Conservation (phyloP, 2,113 vertebrate genomes). For the Artemisiospiza belli region DNA sequence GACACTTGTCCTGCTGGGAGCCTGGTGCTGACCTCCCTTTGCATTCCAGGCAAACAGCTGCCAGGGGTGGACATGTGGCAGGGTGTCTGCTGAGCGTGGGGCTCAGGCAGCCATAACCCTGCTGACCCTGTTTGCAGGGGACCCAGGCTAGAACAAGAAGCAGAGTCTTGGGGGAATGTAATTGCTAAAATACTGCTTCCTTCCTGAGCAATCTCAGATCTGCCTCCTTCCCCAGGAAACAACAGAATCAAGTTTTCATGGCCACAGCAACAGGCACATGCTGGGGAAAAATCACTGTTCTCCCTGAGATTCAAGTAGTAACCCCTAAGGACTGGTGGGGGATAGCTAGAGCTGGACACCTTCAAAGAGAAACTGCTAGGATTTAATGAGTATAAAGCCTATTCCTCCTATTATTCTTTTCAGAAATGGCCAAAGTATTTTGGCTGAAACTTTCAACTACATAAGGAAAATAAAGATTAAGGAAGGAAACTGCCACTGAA, state of each 20-base stretch:
- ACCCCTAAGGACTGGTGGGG: background rate
- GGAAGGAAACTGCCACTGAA: background rate
- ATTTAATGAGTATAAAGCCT: background rate
- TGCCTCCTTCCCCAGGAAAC: background rate
- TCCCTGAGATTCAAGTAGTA: background rate
- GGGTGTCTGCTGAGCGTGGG: background rate
- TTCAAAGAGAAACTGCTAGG: background rate
- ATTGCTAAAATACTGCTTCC: background rate
- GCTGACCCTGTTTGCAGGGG: background rate
- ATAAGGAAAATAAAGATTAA: background rate
- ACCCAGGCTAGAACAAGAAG: background rate
- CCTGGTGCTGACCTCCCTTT: background rate
- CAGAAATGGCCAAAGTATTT: background rate
- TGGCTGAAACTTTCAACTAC: background rate
- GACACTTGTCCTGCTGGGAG: background rate
- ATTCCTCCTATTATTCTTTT: background rate
- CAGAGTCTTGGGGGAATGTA: background rate
- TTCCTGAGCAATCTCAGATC: background rate
- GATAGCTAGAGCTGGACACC: background rate
- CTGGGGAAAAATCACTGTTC: background rate
- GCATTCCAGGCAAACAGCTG: background rate
- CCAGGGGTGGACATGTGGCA: background rate
- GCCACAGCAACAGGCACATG: background rate
- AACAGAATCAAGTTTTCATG: background rate
- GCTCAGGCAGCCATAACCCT: background rate